phyloP scores from a whole-genome alignment of 2,797 vertebrate species.

The Ptychadena robeensis region DNA sequence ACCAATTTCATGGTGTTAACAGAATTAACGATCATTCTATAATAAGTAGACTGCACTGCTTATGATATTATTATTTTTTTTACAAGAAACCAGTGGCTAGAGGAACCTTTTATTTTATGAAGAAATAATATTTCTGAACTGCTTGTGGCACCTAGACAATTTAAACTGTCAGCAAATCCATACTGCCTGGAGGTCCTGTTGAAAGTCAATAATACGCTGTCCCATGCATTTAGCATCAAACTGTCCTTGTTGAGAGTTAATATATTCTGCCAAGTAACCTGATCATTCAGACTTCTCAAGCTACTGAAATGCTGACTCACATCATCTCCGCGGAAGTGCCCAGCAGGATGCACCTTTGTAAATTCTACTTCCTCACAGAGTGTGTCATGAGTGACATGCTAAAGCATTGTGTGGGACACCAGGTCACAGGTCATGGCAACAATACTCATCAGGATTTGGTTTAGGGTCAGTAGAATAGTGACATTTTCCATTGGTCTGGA shows the following conservation, averaged over 20 bases:
- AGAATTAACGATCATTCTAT: too few relatives aligned
- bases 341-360: slow-evolving; percentile 44
- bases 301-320: slow-evolving; percentile 26
- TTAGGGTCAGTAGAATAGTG: slow-evolving; percentile 30
- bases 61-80: too few relatives aligned
- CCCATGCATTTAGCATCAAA: slow-evolving; percentile 14
- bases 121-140: background rate
- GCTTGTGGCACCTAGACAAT: background rate
- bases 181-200: background rate
- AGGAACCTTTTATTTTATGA: background rate
- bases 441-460: slow-evolving; percentile 19
- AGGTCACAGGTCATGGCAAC: slow-evolving; percentile 46
- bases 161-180: background rate
- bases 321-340: slow-evolving; percentile 20
- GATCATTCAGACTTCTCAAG: background rate
- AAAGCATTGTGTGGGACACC: slow-evolving; percentile 40
- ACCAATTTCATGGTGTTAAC: too few relatives aligned
- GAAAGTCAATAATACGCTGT: slow-evolving; percentile 13
- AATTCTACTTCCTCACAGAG: slow-evolving; percentile 27
- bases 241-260: background rate
- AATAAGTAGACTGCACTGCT: too few relatives aligned
- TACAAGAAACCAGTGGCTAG: background rate
- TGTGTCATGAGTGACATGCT: slow-evolving; percentile 42
- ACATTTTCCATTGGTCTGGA: slow-evolving; percentile 19
- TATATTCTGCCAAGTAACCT: slow-evolving; percentile 22